A percentile compares a stretch with the other conserved stretches of the same genome.
These are phyloP conservation scores for Lasioglossum leucozonium DNA, from an alignment of 2,888 invertebrate genomes.

Conservation along the genomic window DNA sequence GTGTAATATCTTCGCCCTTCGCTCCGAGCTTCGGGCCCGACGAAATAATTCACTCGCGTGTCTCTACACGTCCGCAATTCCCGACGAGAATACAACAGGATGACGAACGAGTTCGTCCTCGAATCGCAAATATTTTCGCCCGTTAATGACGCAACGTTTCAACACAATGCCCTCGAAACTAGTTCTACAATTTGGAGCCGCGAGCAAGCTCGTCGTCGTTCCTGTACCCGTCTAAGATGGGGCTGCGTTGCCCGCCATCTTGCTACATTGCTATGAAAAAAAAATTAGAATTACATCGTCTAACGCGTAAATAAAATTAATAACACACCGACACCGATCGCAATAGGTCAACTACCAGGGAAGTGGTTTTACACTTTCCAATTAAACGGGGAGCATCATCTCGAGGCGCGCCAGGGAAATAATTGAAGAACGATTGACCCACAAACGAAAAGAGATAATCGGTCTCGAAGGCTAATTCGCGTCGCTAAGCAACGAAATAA, in stretches of 20 bases:
- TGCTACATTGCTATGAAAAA: background rate
- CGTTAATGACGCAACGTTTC: constrained; percentile 6
- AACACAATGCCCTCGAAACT: background rate
- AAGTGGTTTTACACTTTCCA: background rate
- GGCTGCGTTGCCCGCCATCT: background rate
- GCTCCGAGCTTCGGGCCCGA: background rate
- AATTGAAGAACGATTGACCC: constrained; percentile 1
- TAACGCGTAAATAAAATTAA: background rate
- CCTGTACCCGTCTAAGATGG: background rate
- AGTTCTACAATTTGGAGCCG: background rate
- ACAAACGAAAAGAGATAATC: constrained; percentile 7
- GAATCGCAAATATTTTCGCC: background rate
- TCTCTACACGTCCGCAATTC: background rate
- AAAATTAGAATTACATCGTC: no score
- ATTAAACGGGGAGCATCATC: background rate
- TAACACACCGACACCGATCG: background rate
- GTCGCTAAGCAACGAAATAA: background rate
- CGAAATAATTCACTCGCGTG: constrained; percentile 38
- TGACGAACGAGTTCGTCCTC: background rate
- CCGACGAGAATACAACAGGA: background rate
- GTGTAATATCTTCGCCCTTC: constrained; percentile 25
- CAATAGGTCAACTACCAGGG: background rate
- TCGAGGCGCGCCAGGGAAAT: background rate
- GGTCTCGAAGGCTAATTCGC: constrained; percentile 12
- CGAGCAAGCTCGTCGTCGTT: no score